Base-by-base conservation (phyloP, 2,113 vertebrate species). In the Dasypus novemcinctus region DNA sequence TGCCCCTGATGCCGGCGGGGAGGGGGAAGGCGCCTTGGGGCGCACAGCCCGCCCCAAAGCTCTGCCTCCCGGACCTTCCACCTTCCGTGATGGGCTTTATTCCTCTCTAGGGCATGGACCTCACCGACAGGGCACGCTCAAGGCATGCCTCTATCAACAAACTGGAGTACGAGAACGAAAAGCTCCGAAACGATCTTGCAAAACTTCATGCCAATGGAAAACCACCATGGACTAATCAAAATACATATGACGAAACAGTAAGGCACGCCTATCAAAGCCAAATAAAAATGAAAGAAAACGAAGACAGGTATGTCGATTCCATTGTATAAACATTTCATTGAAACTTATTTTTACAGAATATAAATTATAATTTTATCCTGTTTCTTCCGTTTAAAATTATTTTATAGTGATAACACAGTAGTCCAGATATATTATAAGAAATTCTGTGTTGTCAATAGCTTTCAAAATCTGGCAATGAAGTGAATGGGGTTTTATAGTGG, bases 301-400 rank as follows among this genome's bases (percentile, higher is more conserved):
- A 98, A 96, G 95, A 97, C 10, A 98, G 98, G 98, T 98, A 98
- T 46, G 95, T 92, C 79, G 36, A 29, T 82, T 95, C 81, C 72
- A 38, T 91, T 82, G 95, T 88, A 0, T 57, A 81, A 81, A 46
- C 14, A 75, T 78, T 27, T 83, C 61, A 81, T 41, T 78, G 57
- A 69, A 64, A 76, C 83, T 33, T 80, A 76, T 80, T 94, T 83
- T 57, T 54, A 88, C 89, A 76, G 20, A 92, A 76, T 80, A 95
- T 29, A 46, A 75, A 89, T 76, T 49, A 72, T 63, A 88, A 72
- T 49, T 96, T 93, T 74, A 64, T 33, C 66, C 71, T 89, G 29
- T 25, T 54, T 59, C 5, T 18, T 57, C 54, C 5, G 5, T 54
- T 87, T 90, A 59, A 69, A 75, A 87, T 94, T 82, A 57, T 49